Evolutionary conservation across 2,797 vertebrate species (phyloP).

Genomic region (Lophotriccus pileatus): DNA sequence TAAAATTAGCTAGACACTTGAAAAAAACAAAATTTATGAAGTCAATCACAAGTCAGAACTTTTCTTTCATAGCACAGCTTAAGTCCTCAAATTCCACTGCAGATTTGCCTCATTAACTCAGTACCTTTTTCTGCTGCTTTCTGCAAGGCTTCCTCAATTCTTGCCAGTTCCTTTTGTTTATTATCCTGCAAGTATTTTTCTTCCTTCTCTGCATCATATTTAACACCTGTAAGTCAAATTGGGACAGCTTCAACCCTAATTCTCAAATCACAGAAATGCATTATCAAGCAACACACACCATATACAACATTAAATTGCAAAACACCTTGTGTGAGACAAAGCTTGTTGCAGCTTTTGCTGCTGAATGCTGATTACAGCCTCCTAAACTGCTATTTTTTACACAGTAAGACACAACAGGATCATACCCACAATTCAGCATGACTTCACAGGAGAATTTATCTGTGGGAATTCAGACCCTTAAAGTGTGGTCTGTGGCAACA

Average conservation of each 20-base stretch:
- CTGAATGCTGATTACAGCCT: background rate
- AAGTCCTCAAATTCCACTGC: background rate
- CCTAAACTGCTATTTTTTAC: background rate
- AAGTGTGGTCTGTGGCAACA: background rate
- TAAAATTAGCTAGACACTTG: background rate
- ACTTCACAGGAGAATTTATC: background rate
- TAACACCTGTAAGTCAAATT: constrained; percentile 79
- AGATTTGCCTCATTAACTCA: background rate
- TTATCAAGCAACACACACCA: background rate
- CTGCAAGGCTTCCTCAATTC: constrained; percentile 91
- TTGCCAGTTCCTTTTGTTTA: constrained; percentile 90
- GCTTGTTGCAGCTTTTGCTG: background rate
- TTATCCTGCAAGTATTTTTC: constrained; percentile 88
- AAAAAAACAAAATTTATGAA: background rate
- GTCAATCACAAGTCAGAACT: background rate
- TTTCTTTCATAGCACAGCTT: background rate
- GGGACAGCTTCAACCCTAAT: background rate
- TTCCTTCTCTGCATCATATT: constrained; percentile 92
- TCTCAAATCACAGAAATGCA: background rate
- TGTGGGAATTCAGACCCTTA: fast-evolving
- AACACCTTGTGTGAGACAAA: background rate
- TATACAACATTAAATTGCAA: background rate
- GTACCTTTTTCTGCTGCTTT: constrained; percentile 88
- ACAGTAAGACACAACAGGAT: background rate
- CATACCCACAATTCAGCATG: background rate